Conservation (phyloP, 2,113 vertebrate species). For the Megaptera novaeangliae region DNA sequence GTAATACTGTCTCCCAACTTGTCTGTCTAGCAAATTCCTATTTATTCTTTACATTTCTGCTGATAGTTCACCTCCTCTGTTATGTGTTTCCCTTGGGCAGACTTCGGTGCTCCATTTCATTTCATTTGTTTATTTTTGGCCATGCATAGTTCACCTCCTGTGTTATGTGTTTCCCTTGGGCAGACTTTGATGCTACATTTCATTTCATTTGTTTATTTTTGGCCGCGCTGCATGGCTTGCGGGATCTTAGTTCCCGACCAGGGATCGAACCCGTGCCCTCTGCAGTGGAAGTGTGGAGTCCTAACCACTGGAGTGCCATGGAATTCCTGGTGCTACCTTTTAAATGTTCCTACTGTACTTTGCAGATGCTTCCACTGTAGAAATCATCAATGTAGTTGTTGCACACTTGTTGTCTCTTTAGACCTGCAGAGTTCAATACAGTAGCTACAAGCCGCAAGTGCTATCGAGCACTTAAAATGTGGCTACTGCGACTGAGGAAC, state of each 20-base stretch:
- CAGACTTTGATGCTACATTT: neutral
- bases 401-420: neutral
- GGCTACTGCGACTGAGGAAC: neutral
- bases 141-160: neutral
- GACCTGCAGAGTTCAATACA: neutral
- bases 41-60: neutral
- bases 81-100: neutral
- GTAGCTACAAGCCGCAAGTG: neutral
- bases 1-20: neutral
- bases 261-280: neutral
- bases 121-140: neutral
- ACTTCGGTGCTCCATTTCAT: neutral
- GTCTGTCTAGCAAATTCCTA: neutral
- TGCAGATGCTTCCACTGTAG: neutral
- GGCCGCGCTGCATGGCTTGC: neutral
- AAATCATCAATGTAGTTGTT: neutral
- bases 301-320: neutral
- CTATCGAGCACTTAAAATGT: neutral
- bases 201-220: neutral
- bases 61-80: neutral
- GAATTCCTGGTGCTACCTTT: neutral
- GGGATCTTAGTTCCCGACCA: neutral
- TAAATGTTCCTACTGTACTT: neutral
- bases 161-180: neutral
- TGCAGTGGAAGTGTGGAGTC: neutral